These are phyloP conservation scores for Sminthurides bifidus DNA, from an alignment of 1,140 invertebrate genomes.

Conservation along the genomic window DNA sequence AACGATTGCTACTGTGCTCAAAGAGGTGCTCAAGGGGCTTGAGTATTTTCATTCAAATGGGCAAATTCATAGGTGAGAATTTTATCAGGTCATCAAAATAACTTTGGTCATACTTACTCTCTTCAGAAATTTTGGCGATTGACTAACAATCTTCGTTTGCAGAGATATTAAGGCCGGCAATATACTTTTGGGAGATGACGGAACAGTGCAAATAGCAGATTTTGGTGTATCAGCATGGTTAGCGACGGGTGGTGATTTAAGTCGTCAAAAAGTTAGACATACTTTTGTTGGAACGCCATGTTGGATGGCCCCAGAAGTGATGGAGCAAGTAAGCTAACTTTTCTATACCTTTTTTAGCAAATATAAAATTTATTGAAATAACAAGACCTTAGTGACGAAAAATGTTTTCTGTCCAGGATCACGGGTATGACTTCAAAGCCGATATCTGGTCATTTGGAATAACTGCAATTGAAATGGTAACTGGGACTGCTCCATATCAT, in stretches of 20 bases:
- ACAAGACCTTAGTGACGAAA: not conserved
- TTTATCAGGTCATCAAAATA: not conserved
- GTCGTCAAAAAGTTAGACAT: conserved; percentile 72
- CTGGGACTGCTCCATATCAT: conserved; percentile 95
- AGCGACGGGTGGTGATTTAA: conserved; percentile 76
- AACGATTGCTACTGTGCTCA: conserved; percentile 95
- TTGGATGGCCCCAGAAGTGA: conserved; percentile 99
- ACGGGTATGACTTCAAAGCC: conserved; percentile 98
- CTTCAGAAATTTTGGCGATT: not conserved
- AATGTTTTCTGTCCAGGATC: conserved; percentile 52
- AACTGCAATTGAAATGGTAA: conserved; percentile 96
- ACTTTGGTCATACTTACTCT: not conserved
- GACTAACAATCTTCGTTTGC: conserved; percentile 33
- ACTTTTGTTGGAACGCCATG: conserved; percentile 58
- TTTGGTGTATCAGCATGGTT: conserved; percentile 90
- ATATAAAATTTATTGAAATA: conserved; percentile 5
- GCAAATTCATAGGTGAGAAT: conserved; percentile 78
- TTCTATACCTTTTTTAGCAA: not conserved
- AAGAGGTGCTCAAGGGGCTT: conserved; percentile 89
- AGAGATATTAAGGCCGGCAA: conserved; percentile 98
- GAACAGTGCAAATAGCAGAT: conserved; percentile 71
- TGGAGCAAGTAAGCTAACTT: conserved; percentile 74
- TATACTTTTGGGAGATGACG: conserved; percentile 89
- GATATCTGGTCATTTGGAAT: conserved; percentile 99
- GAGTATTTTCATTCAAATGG: conserved; percentile 99